These are phyloP conservation scores for Spatula clypeata DNA, from an alignment of 2,797 vertebrate species.

Conservation along the genomic window DNA sequence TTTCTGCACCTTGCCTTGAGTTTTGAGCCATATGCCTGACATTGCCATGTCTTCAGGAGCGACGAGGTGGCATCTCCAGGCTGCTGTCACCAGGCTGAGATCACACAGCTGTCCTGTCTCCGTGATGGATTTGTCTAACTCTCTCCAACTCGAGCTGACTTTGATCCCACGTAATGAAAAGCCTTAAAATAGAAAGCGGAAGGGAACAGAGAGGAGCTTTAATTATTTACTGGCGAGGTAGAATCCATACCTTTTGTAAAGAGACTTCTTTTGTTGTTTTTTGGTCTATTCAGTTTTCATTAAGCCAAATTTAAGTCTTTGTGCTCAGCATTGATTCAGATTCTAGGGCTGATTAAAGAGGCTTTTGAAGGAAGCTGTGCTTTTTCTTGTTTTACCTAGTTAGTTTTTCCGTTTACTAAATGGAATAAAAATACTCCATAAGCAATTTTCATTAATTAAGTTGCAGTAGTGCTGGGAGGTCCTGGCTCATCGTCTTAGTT, in stretches of 20 bases:
- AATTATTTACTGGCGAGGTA: constrained; percentile 60
- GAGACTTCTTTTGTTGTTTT: constrained; percentile 52
- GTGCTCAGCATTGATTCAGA: constrained; percentile 39
- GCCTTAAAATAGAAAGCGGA: constrained; percentile 49
- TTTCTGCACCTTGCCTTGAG: background rate
- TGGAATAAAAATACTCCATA: background rate
- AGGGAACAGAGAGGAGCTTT: constrained; percentile 64
- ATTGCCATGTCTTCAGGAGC: constrained; percentile 29
- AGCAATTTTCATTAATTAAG: background rate
- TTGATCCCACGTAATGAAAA: constrained; percentile 68
- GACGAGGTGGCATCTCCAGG: constrained; percentile 6
- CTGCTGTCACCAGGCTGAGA: constrained; percentile 36
- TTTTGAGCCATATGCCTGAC: background rate
- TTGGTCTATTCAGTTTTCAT: constrained; percentile 63
- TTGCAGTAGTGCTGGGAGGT: background rate
- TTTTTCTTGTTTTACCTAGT: constrained; percentile 24
- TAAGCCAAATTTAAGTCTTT: constrained; percentile 63
- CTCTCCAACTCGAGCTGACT: constrained; percentile 63
- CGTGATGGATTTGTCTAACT: constrained; percentile 48
- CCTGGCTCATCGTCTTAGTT: background rate
- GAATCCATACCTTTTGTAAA: constrained; percentile 56
- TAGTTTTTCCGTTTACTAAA: constrained; percentile 30
- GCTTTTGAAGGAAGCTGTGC: constrained; percentile 34
- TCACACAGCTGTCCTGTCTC: constrained; percentile 46
- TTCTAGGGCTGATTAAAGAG: constrained; percentile 48